Percentiles rank a stretch among this genome's conserved stretches.
Evolutionary conservation across 2,113 vertebrate genomes (phyloP).

Genomic region (Callipepla squamata): DNA sequence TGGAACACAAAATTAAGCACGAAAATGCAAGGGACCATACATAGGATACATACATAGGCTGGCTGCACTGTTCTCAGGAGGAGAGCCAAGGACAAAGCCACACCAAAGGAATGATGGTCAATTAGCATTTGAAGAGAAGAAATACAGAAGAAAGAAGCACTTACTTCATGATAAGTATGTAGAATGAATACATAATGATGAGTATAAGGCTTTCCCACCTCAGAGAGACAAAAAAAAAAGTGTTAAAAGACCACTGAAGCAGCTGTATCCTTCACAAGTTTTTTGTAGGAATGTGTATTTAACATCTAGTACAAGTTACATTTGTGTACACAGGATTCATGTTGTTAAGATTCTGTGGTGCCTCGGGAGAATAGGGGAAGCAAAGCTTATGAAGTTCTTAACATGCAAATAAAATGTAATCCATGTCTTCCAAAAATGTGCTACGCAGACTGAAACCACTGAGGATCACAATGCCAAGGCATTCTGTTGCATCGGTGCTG

Average conservation of each 20-base stretch:
- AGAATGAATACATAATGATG: slow-evolving; percentile 92
- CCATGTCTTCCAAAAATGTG: background rate
- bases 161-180: slow-evolving; percentile 99
- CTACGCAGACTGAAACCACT: background rate
- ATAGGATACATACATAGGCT: background rate
- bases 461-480: background rate
- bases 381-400: background rate
- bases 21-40: background rate
- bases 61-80: background rate
- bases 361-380: background rate
- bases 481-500: background rate
- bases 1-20: background rate
- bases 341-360: background rate
- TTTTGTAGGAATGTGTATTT: background rate
- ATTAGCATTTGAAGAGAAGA: background rate
- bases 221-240: slow-evolving; percentile 59
- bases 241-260: slow-evolving; percentile 46
- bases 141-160: slow-evolving; percentile 47
- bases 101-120: background rate
- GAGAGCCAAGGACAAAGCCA: background rate
- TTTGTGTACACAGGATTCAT: background rate
- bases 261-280: background rate
- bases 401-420: background rate
- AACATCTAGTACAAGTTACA: background rate
- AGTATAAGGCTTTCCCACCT: slow-evolving; percentile 98